A percentile compares a stretch with the other conserved stretches of the same genome.
phyloP scores from a whole-genome alignment of 2,113 vertebrate species.

The Mus musculus region GRCm39 chr9:28641001-28641500 shows the following conservation, averaged over 20 bases:
- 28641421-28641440: constrained; percentile 35
- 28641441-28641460: constrained; percentile 22
- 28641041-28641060: background rate
- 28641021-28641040: background rate
- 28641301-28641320: background rate
- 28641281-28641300: background rate
- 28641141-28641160: background rate
- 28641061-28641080: background rate
- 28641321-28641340: background rate
- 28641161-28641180: background rate
- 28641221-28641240: background rate
- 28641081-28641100: background rate
- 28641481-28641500: constrained; percentile 64
- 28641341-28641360: constrained; percentile 21
- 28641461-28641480: constrained; percentile 60
- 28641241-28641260: background rate
- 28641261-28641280: background rate
- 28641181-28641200: too few species aligned
- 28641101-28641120: background rate
- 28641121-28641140: background rate
- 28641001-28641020: background rate
- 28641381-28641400: constrained; percentile 59
- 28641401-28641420: constrained; percentile 62
- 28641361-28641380: constrained; percentile 57
- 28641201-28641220: background rate